A percentile compares a stretch with the other conserved stretches of the same genome.
Conservation (phyloP, 64 coral and sea anemone genomes). For the Astreopora myriophthalma region DNA sequence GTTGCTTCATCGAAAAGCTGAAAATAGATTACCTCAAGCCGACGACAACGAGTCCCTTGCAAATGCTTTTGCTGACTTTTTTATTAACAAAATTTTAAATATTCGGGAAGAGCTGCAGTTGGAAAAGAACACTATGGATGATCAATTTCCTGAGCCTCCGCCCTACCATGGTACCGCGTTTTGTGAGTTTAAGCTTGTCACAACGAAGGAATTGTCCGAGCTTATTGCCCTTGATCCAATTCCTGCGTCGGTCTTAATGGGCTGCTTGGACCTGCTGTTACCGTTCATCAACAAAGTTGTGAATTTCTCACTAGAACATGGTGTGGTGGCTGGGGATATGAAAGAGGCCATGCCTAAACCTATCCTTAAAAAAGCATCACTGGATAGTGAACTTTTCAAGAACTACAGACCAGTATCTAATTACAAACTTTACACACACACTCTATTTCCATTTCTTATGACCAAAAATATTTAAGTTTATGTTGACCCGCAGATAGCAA, state of each 20-base stretch:
- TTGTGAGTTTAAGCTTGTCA: constrained; percentile 8
- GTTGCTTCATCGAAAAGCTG: no score
- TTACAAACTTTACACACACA: no score
- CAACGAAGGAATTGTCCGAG: constrained; percentile 14
- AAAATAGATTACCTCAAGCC: no score
- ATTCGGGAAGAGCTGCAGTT: constrained; percentile 7
- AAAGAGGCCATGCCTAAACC: constrained; percentile 27
- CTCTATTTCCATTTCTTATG: no score
- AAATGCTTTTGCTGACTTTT: constrained; percentile 22
- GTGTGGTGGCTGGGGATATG: constrained; percentile 1
- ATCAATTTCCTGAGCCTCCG: constrained; percentile 13
- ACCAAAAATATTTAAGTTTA: no score
- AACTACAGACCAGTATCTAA: background rate
- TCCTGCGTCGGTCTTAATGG: constrained; percentile 13
- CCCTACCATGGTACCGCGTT: constrained; percentile 11
- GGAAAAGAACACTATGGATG: constrained; percentile 24
- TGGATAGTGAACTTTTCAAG: constrained; percentile 7
- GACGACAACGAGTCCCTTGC: no score
- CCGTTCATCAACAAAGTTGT: constrained; percentile 20
- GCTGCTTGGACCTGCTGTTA: constrained; percentile 17
- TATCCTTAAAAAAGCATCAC: background rate
- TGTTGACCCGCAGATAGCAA: no score
- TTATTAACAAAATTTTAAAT: constrained; percentile 21
- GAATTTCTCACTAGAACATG: constrained; percentile 21
- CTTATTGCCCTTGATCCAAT: constrained; percentile 17